Conservation (phyloP, 1,140 invertebrate species). For the Drosophila guanche region DNA sequence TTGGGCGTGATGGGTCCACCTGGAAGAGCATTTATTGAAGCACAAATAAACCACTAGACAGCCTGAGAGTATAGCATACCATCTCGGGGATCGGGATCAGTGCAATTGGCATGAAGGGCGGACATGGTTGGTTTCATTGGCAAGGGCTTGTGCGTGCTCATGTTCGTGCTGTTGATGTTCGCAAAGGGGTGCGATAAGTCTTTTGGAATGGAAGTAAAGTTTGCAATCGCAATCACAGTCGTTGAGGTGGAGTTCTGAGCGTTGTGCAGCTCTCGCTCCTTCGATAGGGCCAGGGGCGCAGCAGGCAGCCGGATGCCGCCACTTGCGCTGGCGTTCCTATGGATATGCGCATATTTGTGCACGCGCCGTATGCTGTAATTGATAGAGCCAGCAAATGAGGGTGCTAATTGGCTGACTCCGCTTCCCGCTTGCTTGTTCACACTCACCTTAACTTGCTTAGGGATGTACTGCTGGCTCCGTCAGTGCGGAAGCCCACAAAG, state of each 20-base stretch:
- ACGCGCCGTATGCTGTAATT: slow-evolving; percentile 63
- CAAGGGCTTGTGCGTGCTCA: slow-evolving; percentile 39
- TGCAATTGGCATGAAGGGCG: slow-evolving; percentile 52
- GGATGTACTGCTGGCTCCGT: slow-evolving; percentile 51
- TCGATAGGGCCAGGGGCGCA: slow-evolving; percentile 59
- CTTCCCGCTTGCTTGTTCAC: too few species aligned
- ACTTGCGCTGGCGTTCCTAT: slow-evolving; percentile 37
- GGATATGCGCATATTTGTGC: slow-evolving; percentile 75
- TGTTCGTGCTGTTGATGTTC: too few species aligned
- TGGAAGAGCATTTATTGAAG: slow-evolving; percentile 22
- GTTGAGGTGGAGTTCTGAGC: slow-evolving; percentile 58
- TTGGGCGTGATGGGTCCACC: slow-evolving; percentile 84
- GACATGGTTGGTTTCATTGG: slow-evolving; percentile 43
- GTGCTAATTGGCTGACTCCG: too few species aligned
- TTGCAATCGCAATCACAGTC: slow-evolving; percentile 77
- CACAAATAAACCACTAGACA: too few species aligned
- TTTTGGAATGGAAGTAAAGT: slow-evolving; percentile 80
- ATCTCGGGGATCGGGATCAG: slow-evolving; percentile 71
- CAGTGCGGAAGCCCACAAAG: slow-evolving; percentile 65
- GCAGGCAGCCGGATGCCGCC: slow-evolving; percentile 41
- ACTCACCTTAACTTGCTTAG: slow-evolving; percentile 72
- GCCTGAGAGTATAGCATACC: slow-evolving; percentile 8
- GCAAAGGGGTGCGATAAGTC: slow-evolving; percentile 58
- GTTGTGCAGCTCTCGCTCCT: slow-evolving; percentile 44
- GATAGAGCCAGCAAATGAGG: background rate